These are phyloP conservation scores for Andricus curvator DNA, from an alignment of 2,888 invertebrate species.

Conservation along the genomic window DNA sequence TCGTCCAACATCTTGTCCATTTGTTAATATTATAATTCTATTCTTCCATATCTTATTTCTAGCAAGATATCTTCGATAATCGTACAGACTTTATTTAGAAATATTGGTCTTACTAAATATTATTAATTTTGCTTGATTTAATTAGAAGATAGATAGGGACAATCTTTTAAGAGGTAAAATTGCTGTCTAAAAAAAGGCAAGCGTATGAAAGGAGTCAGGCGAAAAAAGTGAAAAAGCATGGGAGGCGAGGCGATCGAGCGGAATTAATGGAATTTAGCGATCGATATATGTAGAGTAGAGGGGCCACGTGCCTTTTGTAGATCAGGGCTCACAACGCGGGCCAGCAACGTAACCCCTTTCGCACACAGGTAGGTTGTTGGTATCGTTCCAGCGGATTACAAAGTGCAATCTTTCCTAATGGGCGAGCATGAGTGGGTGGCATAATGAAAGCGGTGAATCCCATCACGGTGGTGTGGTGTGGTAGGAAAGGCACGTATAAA, in stretches of 20 bases:
- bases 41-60: no score
- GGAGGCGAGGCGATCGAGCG: not conserved
- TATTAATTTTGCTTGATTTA: no score
- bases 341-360: not conserved
- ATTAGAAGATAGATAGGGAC: no score
- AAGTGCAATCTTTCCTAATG: slow-evolving; percentile 73
- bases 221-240: slow-evolving; percentile 22
- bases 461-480: slow-evolving; percentile 67
- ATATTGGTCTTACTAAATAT: no score
- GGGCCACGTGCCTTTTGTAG: slow-evolving; percentile 35
- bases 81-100: no score
- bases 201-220: not conserved
- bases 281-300: slow-evolving; percentile 23
- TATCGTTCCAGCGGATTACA: slow-evolving; percentile 63
- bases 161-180: not conserved
- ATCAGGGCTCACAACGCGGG: not conserved
- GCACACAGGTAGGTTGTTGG: slow-evolving; percentile 7
- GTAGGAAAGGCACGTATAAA: slow-evolving; percentile 68
- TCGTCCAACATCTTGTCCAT: no score
- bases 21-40: no score
- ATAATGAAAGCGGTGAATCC: slow-evolving; percentile 70
- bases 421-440: slow-evolving; percentile 61
- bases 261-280: slow-evolving; percentile 23
- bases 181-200: not conserved
- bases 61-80: no score